phyloP scores from a whole-genome alignment of 92 coral and sea anemone species.

The Muricea muricata region DNA sequence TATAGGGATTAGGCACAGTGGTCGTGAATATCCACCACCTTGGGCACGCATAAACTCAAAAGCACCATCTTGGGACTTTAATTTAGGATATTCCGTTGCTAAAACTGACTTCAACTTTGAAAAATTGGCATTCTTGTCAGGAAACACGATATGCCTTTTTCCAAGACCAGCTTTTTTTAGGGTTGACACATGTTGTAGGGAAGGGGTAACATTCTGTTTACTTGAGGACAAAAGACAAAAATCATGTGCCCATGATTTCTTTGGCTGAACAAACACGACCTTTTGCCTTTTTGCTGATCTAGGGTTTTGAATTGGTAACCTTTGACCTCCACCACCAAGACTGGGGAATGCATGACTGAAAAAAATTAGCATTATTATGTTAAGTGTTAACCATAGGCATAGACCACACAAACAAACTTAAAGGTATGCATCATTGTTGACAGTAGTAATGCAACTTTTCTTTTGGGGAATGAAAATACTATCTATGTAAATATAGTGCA shows the following conservation, averaged over 20 bases:
- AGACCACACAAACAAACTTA: too few species aligned
- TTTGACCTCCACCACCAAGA: conserved; percentile 14
- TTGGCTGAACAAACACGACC: conserved; percentile 20
- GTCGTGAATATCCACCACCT: too few species aligned
- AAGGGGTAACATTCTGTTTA: conserved; percentile 22
- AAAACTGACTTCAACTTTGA: not conserved
- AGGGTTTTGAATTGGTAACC: conserved; percentile 3
- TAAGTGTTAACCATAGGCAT: too few species aligned
- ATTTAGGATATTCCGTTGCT: conserved; percentile 21
- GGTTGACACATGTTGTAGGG: not conserved
- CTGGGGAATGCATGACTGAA: too few species aligned
- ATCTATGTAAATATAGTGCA: too few species aligned
- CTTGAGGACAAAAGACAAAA: conserved; percentile 38
- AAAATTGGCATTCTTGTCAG: conserved; percentile 30
- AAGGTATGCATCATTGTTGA: too few species aligned
- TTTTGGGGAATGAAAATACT: too few species aligned
- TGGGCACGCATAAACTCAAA: too few species aligned
- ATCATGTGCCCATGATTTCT: conserved; percentile 47
- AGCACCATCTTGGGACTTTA: too few species aligned
- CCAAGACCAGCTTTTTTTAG: conserved; percentile 51
- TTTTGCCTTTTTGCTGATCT: conserved; percentile 29
- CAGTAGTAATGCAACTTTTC: too few species aligned
- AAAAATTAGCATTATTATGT: too few species aligned
- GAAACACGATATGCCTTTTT: not conserved
- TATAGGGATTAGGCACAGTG: too few species aligned